Percentiles rank a stretch among this genome's conserved stretches.
Conservation (phyloP, 2,888 invertebrate genomes). For the Cerceris ruficornis region DNA sequence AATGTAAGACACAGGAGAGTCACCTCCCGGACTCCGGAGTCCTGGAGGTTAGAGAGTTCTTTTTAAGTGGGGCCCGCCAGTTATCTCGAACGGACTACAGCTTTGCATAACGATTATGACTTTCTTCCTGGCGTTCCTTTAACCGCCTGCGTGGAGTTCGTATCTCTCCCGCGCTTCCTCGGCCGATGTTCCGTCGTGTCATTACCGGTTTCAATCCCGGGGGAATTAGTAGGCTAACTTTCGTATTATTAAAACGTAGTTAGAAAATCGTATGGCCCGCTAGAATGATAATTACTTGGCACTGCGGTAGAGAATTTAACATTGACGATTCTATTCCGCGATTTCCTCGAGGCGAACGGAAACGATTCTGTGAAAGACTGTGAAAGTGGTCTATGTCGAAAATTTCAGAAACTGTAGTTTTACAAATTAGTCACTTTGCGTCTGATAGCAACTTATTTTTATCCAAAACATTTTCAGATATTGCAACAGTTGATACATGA, state of each 20-base stretch:
- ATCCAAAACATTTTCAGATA: too few relatives aligned
- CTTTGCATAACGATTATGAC: constrained; percentile 76
- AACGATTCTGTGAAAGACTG: neutral
- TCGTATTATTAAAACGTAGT: constrained; percentile 55
- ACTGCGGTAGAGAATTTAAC: constrained; percentile 28
- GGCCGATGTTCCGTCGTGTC: constrained; percentile 10
- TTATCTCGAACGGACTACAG: constrained; percentile 69
- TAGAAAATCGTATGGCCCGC: constrained; percentile 24
- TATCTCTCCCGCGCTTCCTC: constrained; percentile 39
- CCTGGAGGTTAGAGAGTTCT: constrained; percentile 46
- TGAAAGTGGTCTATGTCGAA: neutral
- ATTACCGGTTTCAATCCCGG: constrained; percentile 18
- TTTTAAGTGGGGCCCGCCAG: constrained; percentile 61
- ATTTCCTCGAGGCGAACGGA: constrained; percentile 11
- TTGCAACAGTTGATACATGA: too few relatives aligned
- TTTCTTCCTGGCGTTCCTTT: constrained; percentile 63
- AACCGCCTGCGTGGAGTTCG: constrained; percentile 41
- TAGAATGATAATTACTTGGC: constrained; percentile 32
- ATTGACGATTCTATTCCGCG: constrained; percentile 3
- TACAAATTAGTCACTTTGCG: neutral
- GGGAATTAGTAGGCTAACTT: constrained; percentile 51
- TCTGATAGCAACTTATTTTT: too few relatives aligned
- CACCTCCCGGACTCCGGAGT: constrained; percentile 14
- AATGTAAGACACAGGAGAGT: constrained; percentile 62
- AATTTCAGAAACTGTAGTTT: neutral